Percentiles rank a stretch among this genome's conserved stretches.
phyloP scores from a whole-genome alignment of 2,888 invertebrate species.

The Saturnia pavonia region DNA sequence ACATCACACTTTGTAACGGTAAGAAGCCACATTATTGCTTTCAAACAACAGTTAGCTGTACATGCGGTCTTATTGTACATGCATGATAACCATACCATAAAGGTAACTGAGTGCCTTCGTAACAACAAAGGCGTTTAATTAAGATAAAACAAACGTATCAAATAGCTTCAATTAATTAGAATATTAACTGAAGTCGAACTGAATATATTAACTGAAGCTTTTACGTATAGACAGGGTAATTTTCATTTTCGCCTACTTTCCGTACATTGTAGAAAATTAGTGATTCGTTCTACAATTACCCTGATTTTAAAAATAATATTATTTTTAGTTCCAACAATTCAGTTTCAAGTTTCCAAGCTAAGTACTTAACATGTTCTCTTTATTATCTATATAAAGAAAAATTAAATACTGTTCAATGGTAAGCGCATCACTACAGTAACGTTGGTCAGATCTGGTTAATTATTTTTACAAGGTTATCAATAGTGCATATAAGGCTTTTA shows the following conservation, averaged over 20 bases:
- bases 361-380: no score
- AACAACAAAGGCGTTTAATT: constrained; percentile 20
- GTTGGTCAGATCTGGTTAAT: no score
- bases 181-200: no score
- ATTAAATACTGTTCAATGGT: no score
- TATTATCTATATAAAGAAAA: no score
- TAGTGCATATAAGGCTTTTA: no score
- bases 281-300: background rate
- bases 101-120: constrained; percentile 4
- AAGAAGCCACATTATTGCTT: constrained; percentile 7
- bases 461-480: no score
- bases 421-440: no score
- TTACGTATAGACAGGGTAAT: background rate
- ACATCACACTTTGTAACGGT: constrained; percentile 14
- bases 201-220: background rate
- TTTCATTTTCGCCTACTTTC: background rate
- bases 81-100: constrained; percentile 16
- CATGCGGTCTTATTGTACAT: constrained; percentile 6
- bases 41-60: constrained; percentile 1
- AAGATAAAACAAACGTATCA: constrained; percentile 18
- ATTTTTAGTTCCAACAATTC: no score
- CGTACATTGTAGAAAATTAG: no score
- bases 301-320: background rate
- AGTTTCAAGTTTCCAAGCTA: no score
- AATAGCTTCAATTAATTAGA: constrained; percentile 14